Conservation (phyloP, 2,797 vertebrate species). For the Erpetoichthys calabaricus region DNA sequence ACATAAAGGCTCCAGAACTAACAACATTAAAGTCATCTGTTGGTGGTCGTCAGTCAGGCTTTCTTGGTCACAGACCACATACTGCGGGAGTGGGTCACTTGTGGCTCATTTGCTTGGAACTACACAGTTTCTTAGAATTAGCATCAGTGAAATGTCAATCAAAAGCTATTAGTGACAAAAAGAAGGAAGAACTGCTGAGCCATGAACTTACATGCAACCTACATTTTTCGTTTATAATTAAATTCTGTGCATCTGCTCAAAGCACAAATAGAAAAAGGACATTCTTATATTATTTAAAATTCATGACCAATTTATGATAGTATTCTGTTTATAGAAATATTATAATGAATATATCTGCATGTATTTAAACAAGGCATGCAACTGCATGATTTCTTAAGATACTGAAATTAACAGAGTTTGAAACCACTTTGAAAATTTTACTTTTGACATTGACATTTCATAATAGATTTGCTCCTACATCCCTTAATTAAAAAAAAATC, state of each 20-base stretch:
- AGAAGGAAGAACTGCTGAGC: slow-evolving; percentile 17
- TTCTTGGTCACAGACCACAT: slow-evolving; percentile 16
- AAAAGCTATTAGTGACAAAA: slow-evolving; percentile 21
- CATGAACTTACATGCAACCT: slow-evolving; percentile 15
- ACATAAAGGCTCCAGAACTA: slow-evolving; percentile 1
- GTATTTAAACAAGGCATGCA: too few species aligned
- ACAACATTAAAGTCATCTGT: slow-evolving; percentile 17
- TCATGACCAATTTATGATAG: not conserved
- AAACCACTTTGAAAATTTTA: too few species aligned
- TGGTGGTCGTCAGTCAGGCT: slow-evolving; percentile 19
- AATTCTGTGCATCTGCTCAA: slow-evolving; percentile 8
- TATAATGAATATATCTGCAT: too few species aligned
- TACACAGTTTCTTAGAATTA: slow-evolving; percentile 20
- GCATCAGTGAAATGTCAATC: slow-evolving; percentile 20
- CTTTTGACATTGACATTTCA: too few species aligned
- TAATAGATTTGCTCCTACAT: too few species aligned
- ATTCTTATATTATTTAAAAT: too few species aligned
- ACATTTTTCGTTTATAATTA: slow-evolving; percentile 3
- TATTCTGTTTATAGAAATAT: too few species aligned
- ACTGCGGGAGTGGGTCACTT: slow-evolving; percentile 15
- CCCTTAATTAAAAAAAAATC: too few species aligned
- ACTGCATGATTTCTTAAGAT: too few species aligned
- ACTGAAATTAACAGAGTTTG: too few species aligned
- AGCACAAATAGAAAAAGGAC: not conserved
- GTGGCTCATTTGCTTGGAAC: slow-evolving; percentile 12